Conservation (phyloP, 2,888 invertebrate species). For the Ischnura elegans region DNA sequence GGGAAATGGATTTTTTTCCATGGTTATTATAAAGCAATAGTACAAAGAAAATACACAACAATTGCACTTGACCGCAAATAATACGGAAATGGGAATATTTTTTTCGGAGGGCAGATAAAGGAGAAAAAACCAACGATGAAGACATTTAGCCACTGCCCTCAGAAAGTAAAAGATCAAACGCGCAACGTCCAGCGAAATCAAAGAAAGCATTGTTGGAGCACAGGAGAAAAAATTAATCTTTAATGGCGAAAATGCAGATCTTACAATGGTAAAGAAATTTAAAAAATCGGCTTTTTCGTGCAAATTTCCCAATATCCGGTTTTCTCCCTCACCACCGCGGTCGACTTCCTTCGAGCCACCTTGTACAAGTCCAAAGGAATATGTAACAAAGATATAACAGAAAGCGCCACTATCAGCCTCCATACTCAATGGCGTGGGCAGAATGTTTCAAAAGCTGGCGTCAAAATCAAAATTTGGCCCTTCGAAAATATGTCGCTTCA, state of each 20-base stretch:
- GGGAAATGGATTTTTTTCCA: no score
- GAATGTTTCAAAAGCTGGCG: no score
- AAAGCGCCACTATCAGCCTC: background rate
- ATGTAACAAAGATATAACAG: no score
- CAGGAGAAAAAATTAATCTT: background rate
- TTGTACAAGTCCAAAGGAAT: background rate
- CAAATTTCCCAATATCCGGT: constrained; percentile 3
- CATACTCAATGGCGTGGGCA: no score
- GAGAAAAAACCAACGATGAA: background rate
- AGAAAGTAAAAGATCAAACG: background rate
- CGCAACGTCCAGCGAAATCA: background rate
- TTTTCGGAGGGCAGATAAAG: background rate
- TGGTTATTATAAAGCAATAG: background rate
- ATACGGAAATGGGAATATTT: background rate
- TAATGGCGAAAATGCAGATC: background rate
- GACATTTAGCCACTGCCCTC: background rate
- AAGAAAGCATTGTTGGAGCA: background rate
- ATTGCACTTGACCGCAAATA: background rate
- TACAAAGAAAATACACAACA: background rate
- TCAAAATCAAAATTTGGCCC: no score
- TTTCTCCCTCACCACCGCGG: background rate
- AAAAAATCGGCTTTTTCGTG: background rate
- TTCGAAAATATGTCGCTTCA: no score
- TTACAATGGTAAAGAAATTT: background rate
- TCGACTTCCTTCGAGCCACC: background rate